A percentile compares a stretch with the other conserved stretches of the same genome.
phyloP scores from a whole-genome alignment of 2,797 vertebrate genomes.

The Eulemur mongoz region DNA sequence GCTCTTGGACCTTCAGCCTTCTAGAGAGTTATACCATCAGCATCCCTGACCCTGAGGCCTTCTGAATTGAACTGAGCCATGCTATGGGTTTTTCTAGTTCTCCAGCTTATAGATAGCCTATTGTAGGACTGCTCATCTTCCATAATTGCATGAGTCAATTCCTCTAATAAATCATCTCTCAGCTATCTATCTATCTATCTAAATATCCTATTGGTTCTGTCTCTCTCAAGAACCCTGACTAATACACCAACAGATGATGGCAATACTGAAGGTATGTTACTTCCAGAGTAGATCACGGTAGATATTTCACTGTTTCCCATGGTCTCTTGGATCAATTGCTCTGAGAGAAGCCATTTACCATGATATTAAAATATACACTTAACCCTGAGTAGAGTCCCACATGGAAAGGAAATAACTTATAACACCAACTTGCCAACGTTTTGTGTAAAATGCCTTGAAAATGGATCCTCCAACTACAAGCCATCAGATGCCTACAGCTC shows the following conservation, averaged over 20 bases:
- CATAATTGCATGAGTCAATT: neutral
- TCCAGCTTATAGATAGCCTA: neutral
- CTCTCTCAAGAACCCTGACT: neutral
- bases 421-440: neutral
- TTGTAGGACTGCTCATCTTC: neutral
- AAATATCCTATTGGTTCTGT: neutral
- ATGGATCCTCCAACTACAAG: neutral
- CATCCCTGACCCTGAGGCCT: neutral
- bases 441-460: neutral
- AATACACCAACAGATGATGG: neutral
- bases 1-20: neutral
- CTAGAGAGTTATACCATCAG: neutral
- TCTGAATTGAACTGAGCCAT: neutral
- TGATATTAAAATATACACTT: neutral
- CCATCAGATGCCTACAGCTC: neutral
- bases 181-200: too few species aligned
- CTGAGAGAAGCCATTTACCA: neutral
- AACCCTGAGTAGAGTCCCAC: neutral
- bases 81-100: neutral
- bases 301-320: neutral
- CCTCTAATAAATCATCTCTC: neutral
- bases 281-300: neutral
- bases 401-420: neutral
- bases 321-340: neutral
- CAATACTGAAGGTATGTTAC: neutral